Conservation (phyloP, 2,888 invertebrate species). For the Apamea sordens region DNA sequence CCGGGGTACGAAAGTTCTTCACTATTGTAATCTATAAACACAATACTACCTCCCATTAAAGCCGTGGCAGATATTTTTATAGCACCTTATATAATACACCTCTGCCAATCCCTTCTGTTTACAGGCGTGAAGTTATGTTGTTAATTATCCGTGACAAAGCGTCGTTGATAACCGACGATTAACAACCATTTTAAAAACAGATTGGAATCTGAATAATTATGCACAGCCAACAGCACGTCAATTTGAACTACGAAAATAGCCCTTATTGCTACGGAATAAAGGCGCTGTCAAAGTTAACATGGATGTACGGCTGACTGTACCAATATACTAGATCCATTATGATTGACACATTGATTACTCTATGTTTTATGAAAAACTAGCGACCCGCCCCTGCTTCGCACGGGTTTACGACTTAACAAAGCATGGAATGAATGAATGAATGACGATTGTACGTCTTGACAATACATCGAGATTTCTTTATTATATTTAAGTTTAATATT, state of each 20-base stretch:
- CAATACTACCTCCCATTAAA: too few relatives aligned
- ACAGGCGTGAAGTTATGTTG: neutral
- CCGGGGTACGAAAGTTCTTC: too few relatives aligned
- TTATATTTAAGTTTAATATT: neutral
- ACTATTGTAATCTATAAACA: too few relatives aligned
- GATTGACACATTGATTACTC: conserved; percentile 13
- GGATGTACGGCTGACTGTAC: neutral
- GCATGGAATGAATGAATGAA: too few relatives aligned
- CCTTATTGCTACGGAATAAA: neutral
- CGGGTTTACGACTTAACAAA: neutral
- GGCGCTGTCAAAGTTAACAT: neutral
- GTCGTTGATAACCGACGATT: conserved; percentile 15
- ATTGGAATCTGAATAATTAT: conserved; percentile 27
- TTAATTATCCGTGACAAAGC: conserved; percentile 1
- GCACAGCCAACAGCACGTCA: neutral
- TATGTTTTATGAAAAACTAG: neutral
- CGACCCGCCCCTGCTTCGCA: neutral
- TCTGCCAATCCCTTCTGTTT: neutral
- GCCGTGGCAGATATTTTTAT: too few relatives aligned
- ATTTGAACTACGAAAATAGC: neutral
- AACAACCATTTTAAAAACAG: conserved; percentile 24
- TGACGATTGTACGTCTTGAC: neutral
- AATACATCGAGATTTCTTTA: neutral
- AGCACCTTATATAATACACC: too few relatives aligned
- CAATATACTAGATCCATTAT: conserved; percentile 6